Evolutionary conservation across 2,797 vertebrate genomes (phyloP).

Genomic region (Ctenopoma kingsleyae): DNA sequence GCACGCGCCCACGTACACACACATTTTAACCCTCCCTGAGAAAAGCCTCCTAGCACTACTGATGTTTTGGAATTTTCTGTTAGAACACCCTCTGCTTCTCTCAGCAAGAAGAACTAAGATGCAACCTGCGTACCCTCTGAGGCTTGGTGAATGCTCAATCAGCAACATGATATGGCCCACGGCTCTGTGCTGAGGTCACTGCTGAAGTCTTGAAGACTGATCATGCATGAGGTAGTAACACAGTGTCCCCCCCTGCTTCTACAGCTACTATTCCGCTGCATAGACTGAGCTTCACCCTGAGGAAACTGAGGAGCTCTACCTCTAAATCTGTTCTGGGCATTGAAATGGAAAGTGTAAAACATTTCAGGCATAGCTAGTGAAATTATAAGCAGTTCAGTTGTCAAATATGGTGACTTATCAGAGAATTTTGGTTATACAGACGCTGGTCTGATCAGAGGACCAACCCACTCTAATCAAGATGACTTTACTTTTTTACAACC

Average conservation of each 20-base stretch:
- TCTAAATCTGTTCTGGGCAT: slow-evolving; percentile 23
- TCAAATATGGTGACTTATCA: slow-evolving; percentile 31
- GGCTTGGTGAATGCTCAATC: slow-evolving; percentile 73
- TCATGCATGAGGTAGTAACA: slow-evolving; percentile 71
- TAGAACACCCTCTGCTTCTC: slow-evolving; percentile 61
- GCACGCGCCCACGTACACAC: not conserved
- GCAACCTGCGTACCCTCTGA: slow-evolving; percentile 73
- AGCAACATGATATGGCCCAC: slow-evolving; percentile 72
- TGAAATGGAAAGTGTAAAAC: slow-evolving; percentile 28
- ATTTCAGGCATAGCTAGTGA: slow-evolving; percentile 3
- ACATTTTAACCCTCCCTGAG: slow-evolving; percentile 51
- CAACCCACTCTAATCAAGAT: slow-evolving; percentile 55
- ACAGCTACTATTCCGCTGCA: slow-evolving; percentile 37
- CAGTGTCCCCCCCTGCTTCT: slow-evolving; percentile 40
- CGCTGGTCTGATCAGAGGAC: slow-evolving; percentile 40
- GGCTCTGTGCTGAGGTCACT: slow-evolving; percentile 74
- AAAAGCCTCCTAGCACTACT: slow-evolving; percentile 63
- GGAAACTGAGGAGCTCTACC: slow-evolving; percentile 36
- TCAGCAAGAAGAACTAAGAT: slow-evolving; percentile 62
- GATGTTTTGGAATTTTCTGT: slow-evolving; percentile 66
- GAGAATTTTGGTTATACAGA: slow-evolving; percentile 17
- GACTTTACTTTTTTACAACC: slow-evolving; percentile 47
- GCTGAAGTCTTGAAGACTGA: slow-evolving; percentile 63
- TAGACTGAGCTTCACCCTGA: slow-evolving; percentile 38
- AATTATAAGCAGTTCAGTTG: slow-evolving; percentile 28